Evolutionary conservation across 2,113 vertebrate species (phyloP).

Genomic region (Brevimyrus niger): DNA sequence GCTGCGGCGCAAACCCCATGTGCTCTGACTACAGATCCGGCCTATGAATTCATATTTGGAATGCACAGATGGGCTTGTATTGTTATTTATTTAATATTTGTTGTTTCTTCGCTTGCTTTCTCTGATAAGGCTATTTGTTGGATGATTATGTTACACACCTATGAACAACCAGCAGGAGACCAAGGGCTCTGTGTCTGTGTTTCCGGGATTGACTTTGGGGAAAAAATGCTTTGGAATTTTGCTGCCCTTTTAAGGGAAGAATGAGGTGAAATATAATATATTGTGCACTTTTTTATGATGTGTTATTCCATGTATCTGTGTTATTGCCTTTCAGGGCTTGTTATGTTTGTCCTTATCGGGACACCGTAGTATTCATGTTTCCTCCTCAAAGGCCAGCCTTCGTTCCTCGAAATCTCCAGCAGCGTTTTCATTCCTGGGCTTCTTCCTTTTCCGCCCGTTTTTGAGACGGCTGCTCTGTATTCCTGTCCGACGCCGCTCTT

Average conservation of each 20-base stretch:
- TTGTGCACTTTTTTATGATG: not conserved
- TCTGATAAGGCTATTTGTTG: not conserved
- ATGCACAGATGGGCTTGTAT: not conserved
- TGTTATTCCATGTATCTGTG: not conserved
- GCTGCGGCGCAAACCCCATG: not conserved
- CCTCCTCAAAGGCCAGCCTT: not conserved
- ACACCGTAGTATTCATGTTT: too few relatives aligned
- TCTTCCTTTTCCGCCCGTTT: not conserved
- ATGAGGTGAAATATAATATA: not conserved
- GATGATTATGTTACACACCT: not conserved
- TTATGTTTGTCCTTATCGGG: constrained; percentile 1
- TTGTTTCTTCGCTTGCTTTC: not conserved
- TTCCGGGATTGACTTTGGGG: not conserved
- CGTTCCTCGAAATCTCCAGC: not conserved
- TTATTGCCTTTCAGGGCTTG: not conserved
- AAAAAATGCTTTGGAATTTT: not conserved
- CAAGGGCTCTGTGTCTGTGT: not conserved
- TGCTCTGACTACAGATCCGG: not conserved
- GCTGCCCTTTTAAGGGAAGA: not conserved
- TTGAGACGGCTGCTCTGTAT: not conserved
- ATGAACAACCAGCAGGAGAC: not conserved
- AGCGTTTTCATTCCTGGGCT: not conserved
- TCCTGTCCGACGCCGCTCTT: not conserved
- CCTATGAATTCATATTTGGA: not conserved
- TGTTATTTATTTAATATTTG: constrained; percentile 4